A percentile compares a stretch with the other conserved stretches of the same genome.
Evolutionary conservation across 2,797 vertebrate genomes (phyloP).

Genomic region (Sciaenops ocellatus): DNA sequence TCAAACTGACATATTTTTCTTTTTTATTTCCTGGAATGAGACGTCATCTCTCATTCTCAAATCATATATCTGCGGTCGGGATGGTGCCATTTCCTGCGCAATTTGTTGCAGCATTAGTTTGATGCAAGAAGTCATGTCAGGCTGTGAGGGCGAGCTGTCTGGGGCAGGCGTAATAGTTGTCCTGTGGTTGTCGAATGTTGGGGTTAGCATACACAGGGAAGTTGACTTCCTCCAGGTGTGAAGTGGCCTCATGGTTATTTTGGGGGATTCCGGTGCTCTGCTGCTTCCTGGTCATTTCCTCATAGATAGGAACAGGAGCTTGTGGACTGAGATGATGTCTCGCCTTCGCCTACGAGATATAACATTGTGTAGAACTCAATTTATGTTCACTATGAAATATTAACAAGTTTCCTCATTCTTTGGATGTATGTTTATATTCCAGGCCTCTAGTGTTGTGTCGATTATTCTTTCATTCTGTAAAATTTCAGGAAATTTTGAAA

Average conservation of each 20-base stretch:
- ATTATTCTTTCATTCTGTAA: not conserved
- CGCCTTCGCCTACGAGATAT: conserved; percentile 55
- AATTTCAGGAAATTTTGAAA: not conserved
- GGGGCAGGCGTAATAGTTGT: conserved; percentile 81
- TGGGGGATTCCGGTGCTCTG: conserved; percentile 34
- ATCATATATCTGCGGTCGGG: not conserved
- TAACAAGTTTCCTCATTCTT: not conserved
- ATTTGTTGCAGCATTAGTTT: not conserved
- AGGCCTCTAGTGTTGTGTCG: not conserved
- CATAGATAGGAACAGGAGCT: conserved; percentile 69
- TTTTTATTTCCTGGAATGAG: not conserved
- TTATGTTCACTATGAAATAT: not conserved
- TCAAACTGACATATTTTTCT: not conserved
- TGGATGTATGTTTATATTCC: not conserved
- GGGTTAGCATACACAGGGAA: conserved; percentile 75
- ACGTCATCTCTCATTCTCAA: rapidly evolving
- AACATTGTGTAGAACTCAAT: not conserved
- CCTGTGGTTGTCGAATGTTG: conserved; percentile 66
- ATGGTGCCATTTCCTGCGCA: not conserved
- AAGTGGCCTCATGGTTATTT: conserved; percentile 44
- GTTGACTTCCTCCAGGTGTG: conserved; percentile 74
- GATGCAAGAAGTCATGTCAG: conserved; percentile 1
- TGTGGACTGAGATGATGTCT: conserved; percentile 21
- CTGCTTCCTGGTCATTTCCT: conserved; percentile 80
- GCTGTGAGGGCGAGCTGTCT: conserved; percentile 54